These are phyloP conservation scores for Nasonia oneida DNA, from an alignment of 2,888 invertebrate species.

Conservation along the genomic window DNA sequence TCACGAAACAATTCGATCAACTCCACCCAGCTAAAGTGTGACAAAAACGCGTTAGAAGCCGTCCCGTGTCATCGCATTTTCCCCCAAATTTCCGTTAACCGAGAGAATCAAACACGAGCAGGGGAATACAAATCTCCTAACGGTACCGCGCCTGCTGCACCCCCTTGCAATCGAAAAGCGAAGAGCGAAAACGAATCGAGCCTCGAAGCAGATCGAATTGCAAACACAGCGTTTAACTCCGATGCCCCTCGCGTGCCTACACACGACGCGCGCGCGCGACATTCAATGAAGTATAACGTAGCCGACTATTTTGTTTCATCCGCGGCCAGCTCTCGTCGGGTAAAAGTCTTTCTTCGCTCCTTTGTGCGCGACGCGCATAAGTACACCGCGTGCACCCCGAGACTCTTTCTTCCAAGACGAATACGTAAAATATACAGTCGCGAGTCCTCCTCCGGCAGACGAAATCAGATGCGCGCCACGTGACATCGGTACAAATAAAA, in stretches of 20 bases:
- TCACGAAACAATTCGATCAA: neutral
- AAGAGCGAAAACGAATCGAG: neutral
- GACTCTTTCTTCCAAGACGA: constrained; percentile 29
- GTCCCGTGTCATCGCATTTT: neutral
- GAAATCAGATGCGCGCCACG: constrained; percentile 68
- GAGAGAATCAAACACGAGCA: neutral
- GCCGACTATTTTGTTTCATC: constrained; percentile 44
- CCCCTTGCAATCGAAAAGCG: neutral
- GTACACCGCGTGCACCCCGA: constrained; percentile 25
- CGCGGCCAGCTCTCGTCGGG: neutral
- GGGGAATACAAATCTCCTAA: constrained; percentile 1
- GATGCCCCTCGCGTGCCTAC: neutral
- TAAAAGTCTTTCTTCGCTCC: constrained; percentile 41
- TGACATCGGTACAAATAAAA: constrained; percentile 61
- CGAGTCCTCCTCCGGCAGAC: neutral
- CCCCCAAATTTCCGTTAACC: constrained; percentile 39
- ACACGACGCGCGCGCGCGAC: neutral
- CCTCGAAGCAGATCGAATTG: constrained; percentile 38
- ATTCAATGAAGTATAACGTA: neutral
- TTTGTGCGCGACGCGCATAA: neutral
- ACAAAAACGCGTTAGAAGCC: neutral
- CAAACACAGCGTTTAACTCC: constrained; percentile 41
- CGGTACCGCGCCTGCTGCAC: neutral
- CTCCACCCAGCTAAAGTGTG: neutral
- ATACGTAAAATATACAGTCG: neutral